Percentiles rank a stretch among this genome's conserved stretches.
Evolutionary conservation across 2,113 vertebrate species (phyloP).

Genomic region (Oxygymnocypris stewartii): DNA sequence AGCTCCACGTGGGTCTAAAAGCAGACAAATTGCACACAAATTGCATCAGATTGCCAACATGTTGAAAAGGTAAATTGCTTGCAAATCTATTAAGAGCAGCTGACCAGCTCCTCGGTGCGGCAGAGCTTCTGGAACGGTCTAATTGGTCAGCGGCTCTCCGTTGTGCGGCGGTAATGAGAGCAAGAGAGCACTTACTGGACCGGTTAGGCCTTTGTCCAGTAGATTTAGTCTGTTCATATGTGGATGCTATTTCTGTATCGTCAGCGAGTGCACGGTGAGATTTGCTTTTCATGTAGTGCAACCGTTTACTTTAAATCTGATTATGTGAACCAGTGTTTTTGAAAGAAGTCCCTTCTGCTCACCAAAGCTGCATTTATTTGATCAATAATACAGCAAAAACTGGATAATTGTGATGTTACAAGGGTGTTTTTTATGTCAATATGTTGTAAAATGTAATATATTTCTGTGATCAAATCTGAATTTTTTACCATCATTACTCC

Average conservation of each 20-base stretch:
- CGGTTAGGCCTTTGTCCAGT: conserved; percentile 50
- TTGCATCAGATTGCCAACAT: conserved; percentile 99
- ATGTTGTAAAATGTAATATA: background rate
- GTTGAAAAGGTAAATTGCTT: conserved; percentile 99
- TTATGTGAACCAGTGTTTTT: background rate
- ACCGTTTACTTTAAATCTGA: background rate
- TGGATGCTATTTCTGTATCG: conserved; percentile 46
- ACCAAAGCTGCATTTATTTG: background rate
- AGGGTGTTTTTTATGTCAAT: background rate
- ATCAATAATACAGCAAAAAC: background rate
- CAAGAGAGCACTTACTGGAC: conserved; percentile 46
- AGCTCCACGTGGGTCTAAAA: conserved; percentile 51
- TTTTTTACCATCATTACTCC: background rate
- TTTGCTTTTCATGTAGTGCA: conserved; percentile 37
- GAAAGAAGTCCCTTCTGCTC: background rate
- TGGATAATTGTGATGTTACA: background rate
- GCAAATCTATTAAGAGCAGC: conserved; percentile 99
- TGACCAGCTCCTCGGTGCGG: conserved; percentile 63
- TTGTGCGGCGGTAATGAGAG: conserved; percentile 51
- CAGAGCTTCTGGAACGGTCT: conserved; percentile 25
- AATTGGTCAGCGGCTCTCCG: conserved; percentile 51
- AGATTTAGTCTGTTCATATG: conserved; percentile 50
- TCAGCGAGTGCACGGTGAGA: conserved; percentile 36
- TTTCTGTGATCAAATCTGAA: background rate
- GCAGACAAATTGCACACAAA: conserved; percentile 95